A percentile compares a stretch with the other conserved stretches of the same genome.
These are phyloP conservation scores for Echinometra lucunter DNA, from an alignment of 53 echinoderm and acorn worm genomes.

Conservation along the genomic window DNA sequence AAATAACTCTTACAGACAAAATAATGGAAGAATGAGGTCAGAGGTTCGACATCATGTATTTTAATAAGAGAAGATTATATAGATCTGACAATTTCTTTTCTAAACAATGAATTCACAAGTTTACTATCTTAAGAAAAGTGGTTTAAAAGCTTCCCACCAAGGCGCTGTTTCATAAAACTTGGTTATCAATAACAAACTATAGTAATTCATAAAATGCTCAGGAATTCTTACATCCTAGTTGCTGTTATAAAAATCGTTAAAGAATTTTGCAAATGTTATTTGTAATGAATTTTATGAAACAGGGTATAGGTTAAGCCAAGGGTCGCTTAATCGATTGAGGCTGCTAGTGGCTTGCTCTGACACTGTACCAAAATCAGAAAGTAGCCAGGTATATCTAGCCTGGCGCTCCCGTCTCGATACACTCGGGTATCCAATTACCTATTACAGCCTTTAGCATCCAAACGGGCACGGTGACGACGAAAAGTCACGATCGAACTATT, in stretches of 20 bases:
- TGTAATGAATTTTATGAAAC: no score
- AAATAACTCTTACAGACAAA: no score
- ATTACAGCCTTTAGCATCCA: slow-evolving; percentile 17
- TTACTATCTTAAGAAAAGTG: not conserved
- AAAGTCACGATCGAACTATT: slow-evolving; percentile 37
- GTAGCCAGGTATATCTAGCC: not conserved
- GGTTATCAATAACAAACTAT: no score
- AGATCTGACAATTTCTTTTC: not conserved
- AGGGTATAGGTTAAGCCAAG: not conserved
- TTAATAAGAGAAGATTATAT: no score
- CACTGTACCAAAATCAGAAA: not conserved
- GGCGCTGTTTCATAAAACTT: no score
- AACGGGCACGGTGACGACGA: not conserved
- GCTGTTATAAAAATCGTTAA: no score
- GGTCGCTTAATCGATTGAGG: not conserved
- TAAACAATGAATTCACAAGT: not conserved
- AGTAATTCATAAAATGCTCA: no score
- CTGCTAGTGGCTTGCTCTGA: not conserved
- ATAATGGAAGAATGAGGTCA: no score
- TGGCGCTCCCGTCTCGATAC: not conserved
- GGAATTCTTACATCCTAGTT: no score
- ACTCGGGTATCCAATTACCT: slow-evolving; percentile 28
- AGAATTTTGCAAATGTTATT: no score
- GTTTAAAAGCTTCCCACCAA: no score
- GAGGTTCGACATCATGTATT: no score